A percentile compares a stretch with the other conserved stretches of the same genome.
Conservation (phyloP, 2,888 invertebrate species). For the Drosophila picticornis region DNA sequence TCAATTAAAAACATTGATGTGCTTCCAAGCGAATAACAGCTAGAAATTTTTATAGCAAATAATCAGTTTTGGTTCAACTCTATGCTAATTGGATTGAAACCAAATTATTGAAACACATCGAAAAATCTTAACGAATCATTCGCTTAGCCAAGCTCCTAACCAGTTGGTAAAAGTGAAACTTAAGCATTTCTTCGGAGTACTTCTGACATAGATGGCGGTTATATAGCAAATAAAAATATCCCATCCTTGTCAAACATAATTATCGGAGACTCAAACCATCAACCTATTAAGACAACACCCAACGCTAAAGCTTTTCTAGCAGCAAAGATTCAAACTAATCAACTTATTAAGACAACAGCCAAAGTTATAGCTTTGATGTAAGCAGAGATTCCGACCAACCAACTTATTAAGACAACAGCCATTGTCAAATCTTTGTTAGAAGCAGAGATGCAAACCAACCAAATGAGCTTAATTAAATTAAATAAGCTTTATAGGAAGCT, state of each 20-base stretch:
- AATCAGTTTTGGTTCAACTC: neutral
- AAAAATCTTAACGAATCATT: neutral
- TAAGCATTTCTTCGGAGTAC: neutral
- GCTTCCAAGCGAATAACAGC: neutral
- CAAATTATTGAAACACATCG: neutral
- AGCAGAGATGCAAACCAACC: neutral
- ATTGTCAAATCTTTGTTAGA: neutral
- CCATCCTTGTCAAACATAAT: neutral
- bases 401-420: neutral
- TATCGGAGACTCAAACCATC: neutral
- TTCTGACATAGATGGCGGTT: slow-evolving; percentile 9
- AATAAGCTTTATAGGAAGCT: too few species aligned
- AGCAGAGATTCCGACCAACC: neutral
- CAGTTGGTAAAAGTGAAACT: neutral
- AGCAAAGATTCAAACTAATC: neutral
- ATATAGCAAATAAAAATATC: neutral
- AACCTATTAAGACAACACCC: neutral
- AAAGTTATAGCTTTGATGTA: fast-evolving
- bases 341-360: neutral
- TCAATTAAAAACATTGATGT: neutral
- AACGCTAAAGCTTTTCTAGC: neutral
- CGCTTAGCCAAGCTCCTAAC: slow-evolving; percentile 2
- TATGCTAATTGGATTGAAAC: neutral
- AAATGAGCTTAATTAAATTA: too few species aligned
- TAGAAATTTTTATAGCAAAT: too few species aligned